Evolutionary conservation across 2,888 invertebrate genomes (phyloP).

Genomic region (Cataglyphis cursor): DNA sequence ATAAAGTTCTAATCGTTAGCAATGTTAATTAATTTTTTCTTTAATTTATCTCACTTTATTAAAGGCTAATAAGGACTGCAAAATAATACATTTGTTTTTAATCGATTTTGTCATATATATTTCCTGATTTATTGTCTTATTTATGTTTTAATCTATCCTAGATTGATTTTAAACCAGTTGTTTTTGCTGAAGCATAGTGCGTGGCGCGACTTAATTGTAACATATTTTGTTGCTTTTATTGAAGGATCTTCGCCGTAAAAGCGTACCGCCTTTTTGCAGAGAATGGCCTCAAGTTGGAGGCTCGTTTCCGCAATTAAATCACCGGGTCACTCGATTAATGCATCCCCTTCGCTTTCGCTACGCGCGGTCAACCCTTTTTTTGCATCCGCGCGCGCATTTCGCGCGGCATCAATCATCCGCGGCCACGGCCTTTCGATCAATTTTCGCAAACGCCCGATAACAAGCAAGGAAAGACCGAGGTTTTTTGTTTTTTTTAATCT

Average conservation of each 20-base stretch:
- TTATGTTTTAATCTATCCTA: not conserved
- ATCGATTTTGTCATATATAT: not conserved
- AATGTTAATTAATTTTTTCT: not conserved
- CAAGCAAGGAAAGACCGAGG: slow-evolving; percentile 25
- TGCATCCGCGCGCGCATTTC: slow-evolving; percentile 30
- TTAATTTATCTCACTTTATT: not conserved
- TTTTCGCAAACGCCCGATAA: slow-evolving; percentile 51
- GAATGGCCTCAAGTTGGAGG: not conserved
- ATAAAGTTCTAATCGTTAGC: not conserved
- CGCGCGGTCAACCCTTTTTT: slow-evolving; percentile 30
- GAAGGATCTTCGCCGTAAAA: slow-evolving; percentile 22
- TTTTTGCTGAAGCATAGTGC: slow-evolving; percentile 16
- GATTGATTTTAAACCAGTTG: not conserved
- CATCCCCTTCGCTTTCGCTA: slow-evolving; percentile 44
- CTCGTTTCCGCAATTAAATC: slow-evolving; percentile 55
- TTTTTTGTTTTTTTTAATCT: slow-evolving; percentile 52
- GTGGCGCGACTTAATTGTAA: slow-evolving; percentile 27
- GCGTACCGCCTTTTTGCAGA: slow-evolving; percentile 28
- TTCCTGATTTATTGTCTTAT: not conserved
- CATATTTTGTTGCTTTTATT: slow-evolving; percentile 16
- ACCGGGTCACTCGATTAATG: slow-evolving; percentile 51
- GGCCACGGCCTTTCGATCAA: slow-evolving; percentile 44
- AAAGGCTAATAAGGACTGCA: not conserved
- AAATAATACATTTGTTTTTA: not conserved
- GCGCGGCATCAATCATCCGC: slow-evolving; percentile 40